Evolutionary conservation across 2,888 invertebrate species (phyloP).

Genomic region (Chaetogeoica ovagalla): DNA sequence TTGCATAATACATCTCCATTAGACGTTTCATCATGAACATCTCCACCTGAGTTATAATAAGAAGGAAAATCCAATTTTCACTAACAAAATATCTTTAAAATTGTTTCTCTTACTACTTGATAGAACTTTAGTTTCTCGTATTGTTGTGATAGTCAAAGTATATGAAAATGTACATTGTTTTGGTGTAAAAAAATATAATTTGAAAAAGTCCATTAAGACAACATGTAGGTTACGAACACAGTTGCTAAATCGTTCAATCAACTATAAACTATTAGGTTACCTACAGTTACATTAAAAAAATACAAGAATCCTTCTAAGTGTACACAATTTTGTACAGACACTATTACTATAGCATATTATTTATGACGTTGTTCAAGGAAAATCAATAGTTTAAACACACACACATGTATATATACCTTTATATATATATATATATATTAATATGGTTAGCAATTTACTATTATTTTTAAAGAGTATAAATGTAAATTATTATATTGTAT

Average conservation of each 20-base stretch:
- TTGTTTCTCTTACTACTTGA: conserved; percentile 29
- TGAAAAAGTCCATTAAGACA: conserved; percentile 42
- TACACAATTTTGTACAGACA: not conserved
- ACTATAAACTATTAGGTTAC: conserved; percentile 31
- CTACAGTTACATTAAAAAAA: not conserved
- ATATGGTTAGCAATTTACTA: too few relatives aligned
- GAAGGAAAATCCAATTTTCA: conserved; percentile 35
- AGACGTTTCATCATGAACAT: conserved; percentile 7
- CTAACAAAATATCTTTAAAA: conserved; percentile 7
- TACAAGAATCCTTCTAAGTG: conserved; percentile 41
- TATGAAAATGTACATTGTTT: conserved; percentile 35
- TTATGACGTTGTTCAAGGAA: not conserved
- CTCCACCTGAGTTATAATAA: conserved; percentile 43
- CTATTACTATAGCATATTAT: conserved; percentile 14
- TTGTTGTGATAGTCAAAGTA: conserved; percentile 36
- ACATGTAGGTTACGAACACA: not conserved
- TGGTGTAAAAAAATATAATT: conserved; percentile 30
- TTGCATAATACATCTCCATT: not conserved
- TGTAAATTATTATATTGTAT: not conserved
- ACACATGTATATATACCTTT: too few relatives aligned
- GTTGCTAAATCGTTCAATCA: conserved; percentile 18
- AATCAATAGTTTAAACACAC: conserved; percentile 32
- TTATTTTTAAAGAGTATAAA: not conserved
- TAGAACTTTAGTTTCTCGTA: conserved; percentile 28
- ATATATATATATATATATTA: not conserved